These are phyloP conservation scores for Euphysa ruthae DNA, from an alignment of 30 jellyfish, hydroid and myxozoan species.

Conservation along the genomic window DNA sequence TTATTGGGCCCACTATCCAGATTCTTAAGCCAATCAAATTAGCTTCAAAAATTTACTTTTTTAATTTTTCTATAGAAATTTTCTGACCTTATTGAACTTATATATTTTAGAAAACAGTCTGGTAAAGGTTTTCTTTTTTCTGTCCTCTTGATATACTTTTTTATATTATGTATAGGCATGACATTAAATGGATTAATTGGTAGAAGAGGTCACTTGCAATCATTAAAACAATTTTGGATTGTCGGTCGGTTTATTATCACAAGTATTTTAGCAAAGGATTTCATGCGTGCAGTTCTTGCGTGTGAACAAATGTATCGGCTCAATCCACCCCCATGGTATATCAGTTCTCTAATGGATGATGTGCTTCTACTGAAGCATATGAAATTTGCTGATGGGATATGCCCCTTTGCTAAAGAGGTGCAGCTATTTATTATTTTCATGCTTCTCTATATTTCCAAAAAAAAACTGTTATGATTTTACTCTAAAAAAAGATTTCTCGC, in stretches of 20 bases:
- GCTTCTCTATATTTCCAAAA: too few relatives aligned
- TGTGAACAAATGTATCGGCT: conserved; percentile 75
- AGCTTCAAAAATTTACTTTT: too few relatives aligned
- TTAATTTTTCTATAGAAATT: too few relatives aligned
- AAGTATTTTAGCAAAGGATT: conserved; percentile 76
- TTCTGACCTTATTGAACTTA: too few relatives aligned
- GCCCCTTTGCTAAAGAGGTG: background rate
- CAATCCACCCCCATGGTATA: conserved; percentile 91
- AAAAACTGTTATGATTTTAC: too few relatives aligned
- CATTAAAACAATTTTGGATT: conserved; percentile 70
- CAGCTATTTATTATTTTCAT: too few relatives aligned
- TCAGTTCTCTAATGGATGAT: conserved; percentile 53
- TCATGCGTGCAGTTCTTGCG: conserved; percentile 67
- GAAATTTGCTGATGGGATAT: background rate
- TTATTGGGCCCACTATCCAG: too few relatives aligned
- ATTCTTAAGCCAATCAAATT: too few relatives aligned
- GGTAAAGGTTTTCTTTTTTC: background rate
- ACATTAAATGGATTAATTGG: conserved; percentile 79
- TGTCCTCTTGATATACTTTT: background rate
- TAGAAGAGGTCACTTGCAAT: conserved; percentile 60
- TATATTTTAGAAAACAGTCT: background rate
- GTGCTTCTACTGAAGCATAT: conserved; percentile 10
- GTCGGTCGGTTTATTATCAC: conserved; percentile 74
- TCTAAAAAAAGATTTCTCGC: too few relatives aligned
- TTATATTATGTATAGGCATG: conserved; percentile 52